Conservation (phyloP, 2,113 vertebrate genomes). For the Xiphophorus maculatus region DNA sequence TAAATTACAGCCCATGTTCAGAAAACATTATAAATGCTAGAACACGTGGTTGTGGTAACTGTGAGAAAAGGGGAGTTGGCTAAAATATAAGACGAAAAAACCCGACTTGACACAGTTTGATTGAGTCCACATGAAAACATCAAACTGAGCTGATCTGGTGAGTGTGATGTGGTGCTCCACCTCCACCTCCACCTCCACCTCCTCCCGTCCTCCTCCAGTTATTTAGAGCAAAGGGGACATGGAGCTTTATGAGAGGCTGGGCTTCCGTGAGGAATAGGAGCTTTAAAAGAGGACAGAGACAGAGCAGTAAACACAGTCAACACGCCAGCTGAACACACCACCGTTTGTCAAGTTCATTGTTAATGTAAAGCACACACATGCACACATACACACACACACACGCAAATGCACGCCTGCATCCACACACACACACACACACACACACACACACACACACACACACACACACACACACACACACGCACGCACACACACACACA, state of each 20-base stretch:
- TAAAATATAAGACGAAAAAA: no score
- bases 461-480: not conserved
- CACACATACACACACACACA: not conserved
- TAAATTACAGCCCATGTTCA: no score
- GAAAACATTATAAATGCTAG: no score
- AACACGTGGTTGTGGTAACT: not conserved
- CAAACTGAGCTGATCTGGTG: not conserved
- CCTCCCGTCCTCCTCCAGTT: constrained; percentile 36
- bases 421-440: not conserved
- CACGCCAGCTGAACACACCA: constrained; percentile 55
- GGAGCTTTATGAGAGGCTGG: constrained; percentile 61
- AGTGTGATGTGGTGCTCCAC: constrained; percentile 1
- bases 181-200: constrained; percentile 4
- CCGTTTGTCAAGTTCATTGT: constrained; percentile 79
- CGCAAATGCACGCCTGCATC: no score
- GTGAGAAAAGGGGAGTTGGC: not conserved
- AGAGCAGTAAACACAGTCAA: constrained; percentile 69
- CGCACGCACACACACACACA: no score
- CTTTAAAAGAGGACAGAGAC: constrained; percentile 67
- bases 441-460: constrained; percentile 16
- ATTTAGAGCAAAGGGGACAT: constrained; percentile 59
- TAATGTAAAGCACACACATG: constrained; percentile 58
- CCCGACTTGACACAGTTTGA: not conserved
- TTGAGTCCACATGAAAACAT: not conserved
- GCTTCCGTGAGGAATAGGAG: constrained; percentile 62